Percentiles rank a stretch among this genome's conserved stretches.
Conservation (phyloP, 2,888 invertebrate species). For the Pelosia muscerda region DNA sequence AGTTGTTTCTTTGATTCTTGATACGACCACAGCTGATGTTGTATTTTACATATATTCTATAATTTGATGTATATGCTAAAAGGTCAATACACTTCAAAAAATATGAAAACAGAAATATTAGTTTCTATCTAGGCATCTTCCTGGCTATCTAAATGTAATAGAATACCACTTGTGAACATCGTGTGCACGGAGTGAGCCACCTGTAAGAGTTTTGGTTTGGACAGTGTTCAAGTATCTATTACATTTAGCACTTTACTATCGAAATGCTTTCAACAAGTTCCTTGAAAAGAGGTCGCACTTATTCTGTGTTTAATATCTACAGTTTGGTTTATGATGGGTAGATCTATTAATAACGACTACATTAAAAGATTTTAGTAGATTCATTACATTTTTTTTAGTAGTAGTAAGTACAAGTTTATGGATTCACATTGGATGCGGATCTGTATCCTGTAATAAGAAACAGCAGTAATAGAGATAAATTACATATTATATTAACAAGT, state of each 20-base stretch:
- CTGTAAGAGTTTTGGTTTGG: constrained; percentile 24
- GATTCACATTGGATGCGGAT: neutral
- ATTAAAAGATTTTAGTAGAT: constrained; percentile 12
- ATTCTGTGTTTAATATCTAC: constrained; percentile 8
- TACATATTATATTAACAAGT: neutral
- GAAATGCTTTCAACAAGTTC: constrained; percentile 14
- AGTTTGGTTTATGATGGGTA: neutral
- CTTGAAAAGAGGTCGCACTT: constrained; percentile 14
- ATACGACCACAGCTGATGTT: neutral
- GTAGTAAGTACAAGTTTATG: neutral
- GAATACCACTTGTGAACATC: neutral
- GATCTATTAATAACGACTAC: constrained; percentile 3
- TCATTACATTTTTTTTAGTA: neutral
- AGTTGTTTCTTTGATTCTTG: no score
- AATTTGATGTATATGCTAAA: neutral
- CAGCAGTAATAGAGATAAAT: neutral
- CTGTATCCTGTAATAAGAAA: neutral
- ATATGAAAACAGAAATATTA: neutral
- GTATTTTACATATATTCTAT: neutral
- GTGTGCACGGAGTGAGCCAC: neutral
- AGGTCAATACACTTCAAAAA: no score
- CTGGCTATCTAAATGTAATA: constrained; percentile 13
- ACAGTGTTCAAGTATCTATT: constrained; percentile 32
- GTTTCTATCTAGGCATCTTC: neutral
- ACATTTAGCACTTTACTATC: constrained; percentile 15